Conservation (phyloP, 2,113 vertebrate species). For the Meleagris gallopavo region DNA sequence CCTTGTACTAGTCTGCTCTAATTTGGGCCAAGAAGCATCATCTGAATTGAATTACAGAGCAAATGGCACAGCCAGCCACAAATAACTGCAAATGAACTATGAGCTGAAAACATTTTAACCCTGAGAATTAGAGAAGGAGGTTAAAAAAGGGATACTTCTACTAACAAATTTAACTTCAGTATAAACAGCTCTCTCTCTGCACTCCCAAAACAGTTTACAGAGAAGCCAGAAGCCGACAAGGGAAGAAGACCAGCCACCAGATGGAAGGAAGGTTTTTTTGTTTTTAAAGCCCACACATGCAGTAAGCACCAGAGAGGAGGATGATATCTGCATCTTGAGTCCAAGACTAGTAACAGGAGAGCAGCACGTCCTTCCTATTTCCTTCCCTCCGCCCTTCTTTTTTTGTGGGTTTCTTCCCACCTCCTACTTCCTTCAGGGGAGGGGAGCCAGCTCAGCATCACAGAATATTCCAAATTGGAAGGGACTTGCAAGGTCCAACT, state of each 20-base stretch:
- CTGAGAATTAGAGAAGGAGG: not conserved
- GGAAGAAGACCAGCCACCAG: not conserved
- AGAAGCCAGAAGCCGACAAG: not conserved
- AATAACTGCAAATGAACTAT: conserved; percentile 39
- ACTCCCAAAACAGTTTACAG: not conserved
- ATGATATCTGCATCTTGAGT: not conserved
- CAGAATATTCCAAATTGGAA: not conserved
- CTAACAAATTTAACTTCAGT: accelerated
- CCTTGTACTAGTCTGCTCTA: conserved; percentile 46
- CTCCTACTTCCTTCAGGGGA: not conserved
- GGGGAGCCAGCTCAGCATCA: not conserved
- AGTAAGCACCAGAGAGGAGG: not conserved
- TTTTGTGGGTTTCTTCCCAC: not conserved
- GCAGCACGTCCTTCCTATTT: not conserved
- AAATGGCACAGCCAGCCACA: conserved; percentile 41
- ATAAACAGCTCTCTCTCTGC: not conserved
- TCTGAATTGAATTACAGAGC: conserved; percentile 57
- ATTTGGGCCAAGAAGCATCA: conserved; percentile 53
- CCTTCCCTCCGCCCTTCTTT: not conserved
- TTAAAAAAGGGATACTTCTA: not conserved
- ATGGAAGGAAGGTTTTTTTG: not conserved
- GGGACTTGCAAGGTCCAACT: not conserved
- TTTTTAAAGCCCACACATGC: not conserved
- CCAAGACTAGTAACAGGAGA: not conserved
- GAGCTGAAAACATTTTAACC: conserved; percentile 36